phyloP scores from a whole-genome alignment of 1,140 invertebrate species.

The Delia radicum region DNA sequence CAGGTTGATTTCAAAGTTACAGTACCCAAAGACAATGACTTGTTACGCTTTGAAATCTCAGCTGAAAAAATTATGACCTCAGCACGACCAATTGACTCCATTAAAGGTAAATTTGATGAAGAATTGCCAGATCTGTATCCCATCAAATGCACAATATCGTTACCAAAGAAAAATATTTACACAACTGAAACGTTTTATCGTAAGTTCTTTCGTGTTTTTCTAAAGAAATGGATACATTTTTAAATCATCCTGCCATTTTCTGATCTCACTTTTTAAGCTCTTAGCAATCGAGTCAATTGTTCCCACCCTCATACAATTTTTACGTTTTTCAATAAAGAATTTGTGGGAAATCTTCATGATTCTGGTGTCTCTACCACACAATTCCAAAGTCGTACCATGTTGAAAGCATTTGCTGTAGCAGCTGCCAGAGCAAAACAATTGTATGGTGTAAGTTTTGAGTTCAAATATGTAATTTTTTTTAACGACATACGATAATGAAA shows the following conservation, averaged over 20 bases:
- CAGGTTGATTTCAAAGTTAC: conserved; percentile 60
- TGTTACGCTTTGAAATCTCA: conserved; percentile 65
- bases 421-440: conserved; percentile 68
- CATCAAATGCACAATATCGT: conserved; percentile 67
- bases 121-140: conserved; percentile 72
- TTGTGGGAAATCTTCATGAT: conserved; percentile 69
- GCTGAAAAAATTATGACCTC: conserved; percentile 68
- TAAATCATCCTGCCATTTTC: neutral
- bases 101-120: conserved; percentile 57
- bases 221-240: neutral
- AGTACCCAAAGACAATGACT: conserved; percentile 64
- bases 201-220: conserved; percentile 59
- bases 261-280: conserved; percentile 59
- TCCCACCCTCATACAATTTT: conserved; percentile 74
- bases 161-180: conserved; percentile 68
- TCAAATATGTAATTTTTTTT: conserved; percentile 28
- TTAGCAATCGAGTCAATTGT: conserved; percentile 54
- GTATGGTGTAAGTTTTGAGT: conserved; percentile 72
- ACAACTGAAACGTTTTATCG: conserved; percentile 65
- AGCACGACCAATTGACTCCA: conserved; percentile 61
- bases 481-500: too few species aligned
- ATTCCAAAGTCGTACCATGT: conserved; percentile 65
- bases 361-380: conserved; percentile 66
- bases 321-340: conserved; percentile 64
- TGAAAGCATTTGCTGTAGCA: conserved; percentile 73